Base-by-base conservation (phyloP, 2,113 vertebrate genomes). In the Micronycteris hirsuta region DNA sequence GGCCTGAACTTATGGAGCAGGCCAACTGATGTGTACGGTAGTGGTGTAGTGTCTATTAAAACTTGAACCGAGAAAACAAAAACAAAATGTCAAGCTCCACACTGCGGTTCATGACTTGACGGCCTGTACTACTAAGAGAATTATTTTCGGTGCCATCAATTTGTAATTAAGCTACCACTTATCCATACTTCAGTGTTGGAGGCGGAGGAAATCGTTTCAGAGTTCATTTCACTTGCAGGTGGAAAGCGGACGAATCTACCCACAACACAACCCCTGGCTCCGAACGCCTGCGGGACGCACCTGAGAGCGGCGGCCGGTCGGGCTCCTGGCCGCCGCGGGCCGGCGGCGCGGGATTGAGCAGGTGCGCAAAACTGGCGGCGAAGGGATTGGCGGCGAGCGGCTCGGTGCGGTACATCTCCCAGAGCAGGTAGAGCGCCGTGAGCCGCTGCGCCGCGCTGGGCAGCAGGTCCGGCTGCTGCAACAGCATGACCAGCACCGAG, bases 381-480 rank as follows among this genome's bases (percentile, higher is more conserved):
- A 99, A 99, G 15, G 99, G 99, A 98, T 99, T 99, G 19, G 99
- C 99, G 19, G 99, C 99, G 20, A 99, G 99, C 58, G 99, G 99
- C 98, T 99, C 99, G 82, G 99, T 99, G 87, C 99, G 99, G 98
- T 99, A 99, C 99, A 99, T 99, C 98, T 99, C 99, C 99, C 99
- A 99, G 0, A 99, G 99, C n/a, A 99, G 99, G 98, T 99, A 99
- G 96, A 99, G 99, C 2, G 99, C 99, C 0, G 99, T 99, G 97
- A 99, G 99, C 78, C 99, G 98, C 99, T 99, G 99, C 58, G 99
- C 98, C 16, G 99, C 99, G 97, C 99, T 99, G 93, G 99, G 99
- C 92, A 99, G 98, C 87, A 99, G 98, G 98, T 99, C 99, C 0
- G 99, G 99, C 98, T 99, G 99, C 98, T 99, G 99, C 19, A 99